phyloP scores from a whole-genome alignment of 2,113 vertebrate species.

The Murina feae region DNA sequence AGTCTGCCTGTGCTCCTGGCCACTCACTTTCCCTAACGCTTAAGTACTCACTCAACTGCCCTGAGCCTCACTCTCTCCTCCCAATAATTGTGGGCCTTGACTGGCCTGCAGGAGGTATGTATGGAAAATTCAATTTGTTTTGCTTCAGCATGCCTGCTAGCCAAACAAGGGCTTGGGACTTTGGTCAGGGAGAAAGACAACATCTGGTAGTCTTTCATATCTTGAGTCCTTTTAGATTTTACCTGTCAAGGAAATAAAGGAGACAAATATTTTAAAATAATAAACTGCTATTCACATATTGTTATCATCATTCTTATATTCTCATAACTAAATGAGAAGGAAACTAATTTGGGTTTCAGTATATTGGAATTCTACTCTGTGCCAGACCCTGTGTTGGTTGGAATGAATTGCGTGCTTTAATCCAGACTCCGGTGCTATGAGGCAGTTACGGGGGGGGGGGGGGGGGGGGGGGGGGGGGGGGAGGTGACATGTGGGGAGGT shows the following conservation, averaged over 20 bases:
- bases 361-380: not conserved
- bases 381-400: not conserved
- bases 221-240: not conserved
- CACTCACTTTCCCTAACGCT: not conserved
- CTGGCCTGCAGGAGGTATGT: not conserved
- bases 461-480: not conserved
- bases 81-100: not conserved
- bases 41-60: no score
- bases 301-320: not conserved
- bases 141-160: not conserved
- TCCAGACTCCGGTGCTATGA: not conserved
- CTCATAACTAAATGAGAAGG: not conserved
- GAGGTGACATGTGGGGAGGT: not conserved
- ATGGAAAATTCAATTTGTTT: not conserved
- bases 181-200: not conserved
- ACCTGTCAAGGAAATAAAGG: not conserved
- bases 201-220: not conserved
- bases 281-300: not conserved
- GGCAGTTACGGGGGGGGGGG: not conserved
- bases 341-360: not conserved
- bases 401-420: not conserved
- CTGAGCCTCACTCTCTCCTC: not conserved
- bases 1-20: not conserved
- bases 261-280: not conserved
- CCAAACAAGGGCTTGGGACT: not conserved